phyloP scores from a whole-genome alignment of 2,888 invertebrate genomes.

The Macropis europaea region DNA sequence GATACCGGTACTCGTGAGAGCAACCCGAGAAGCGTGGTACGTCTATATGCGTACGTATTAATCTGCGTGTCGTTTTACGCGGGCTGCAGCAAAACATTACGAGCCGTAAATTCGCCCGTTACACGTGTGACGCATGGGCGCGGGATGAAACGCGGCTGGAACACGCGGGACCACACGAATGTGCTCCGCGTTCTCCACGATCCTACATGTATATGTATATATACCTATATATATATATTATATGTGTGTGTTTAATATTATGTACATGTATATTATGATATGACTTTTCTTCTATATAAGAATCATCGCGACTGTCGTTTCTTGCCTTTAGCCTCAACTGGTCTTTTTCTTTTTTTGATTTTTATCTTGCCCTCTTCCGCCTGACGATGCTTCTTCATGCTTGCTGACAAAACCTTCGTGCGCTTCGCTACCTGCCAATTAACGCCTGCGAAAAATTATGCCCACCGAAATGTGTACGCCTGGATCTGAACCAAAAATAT shows the following conservation, averaged over 20 bases:
- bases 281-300: slow-evolving; percentile 25
- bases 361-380: slow-evolving; percentile 80
- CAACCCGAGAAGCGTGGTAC: slow-evolving; percentile 46
- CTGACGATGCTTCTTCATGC: slow-evolving; percentile 80
- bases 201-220: neutral
- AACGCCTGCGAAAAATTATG: slow-evolving; percentile 74
- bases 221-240: neutral
- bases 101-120: slow-evolving; percentile 8
- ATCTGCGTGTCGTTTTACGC: slow-evolving; percentile 43
- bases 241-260: neutral
- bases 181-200: too few relatives aligned
- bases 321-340: slow-evolving; percentile 75
- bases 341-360: slow-evolving; percentile 80
- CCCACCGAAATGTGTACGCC: slow-evolving; percentile 54
- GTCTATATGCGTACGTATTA: slow-evolving; percentile 17
- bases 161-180: neutral
- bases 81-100: slow-evolving; percentile 32
- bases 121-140: neutral
- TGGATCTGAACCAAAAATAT: slow-evolving; percentile 23
- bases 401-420: slow-evolving; percentile 78
- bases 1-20: slow-evolving; percentile 19
- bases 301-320: slow-evolving; percentile 64
- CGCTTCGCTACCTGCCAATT: slow-evolving; percentile 80
- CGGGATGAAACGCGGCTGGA: neutral
- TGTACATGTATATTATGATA: neutral